Evolutionary conservation across 1,140 invertebrate genomes (phyloP), one percentile per base, ranked within the genome.

Genomic region (Drosophila obscura): DNA sequence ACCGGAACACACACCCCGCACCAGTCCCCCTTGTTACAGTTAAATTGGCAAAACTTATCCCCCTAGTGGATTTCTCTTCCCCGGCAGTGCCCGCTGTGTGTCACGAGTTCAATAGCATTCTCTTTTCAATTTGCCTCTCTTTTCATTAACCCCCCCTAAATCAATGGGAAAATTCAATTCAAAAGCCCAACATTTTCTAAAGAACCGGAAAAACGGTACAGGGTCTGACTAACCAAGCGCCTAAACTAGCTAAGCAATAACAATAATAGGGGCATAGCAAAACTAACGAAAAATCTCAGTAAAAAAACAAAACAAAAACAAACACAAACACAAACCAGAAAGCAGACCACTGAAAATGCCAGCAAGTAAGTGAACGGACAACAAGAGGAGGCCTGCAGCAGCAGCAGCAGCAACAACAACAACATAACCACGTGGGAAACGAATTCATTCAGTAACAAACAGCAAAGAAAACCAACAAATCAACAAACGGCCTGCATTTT

Each of bases 381-480:
- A 39, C 60, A 44, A 39, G 11, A 31, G 31, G 31, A 31, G 52
- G 28, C 52, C 57, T 51, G 31, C 44, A 28, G 15, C 50, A 52
- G 28, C 24, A 66, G 35, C 50, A 55, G 24, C 28, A 52, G 28
- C 24, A 65, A 26, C 50, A 55, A 19, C 28, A 41, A 56, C 46
- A 52, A 52, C 66, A 61, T 52, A 43, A 65, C 59, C 76, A 83
- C 80, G 81, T 84, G 81, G 79, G 77, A 84, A 84, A 73, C 65
- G 26, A 72, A 76, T 80, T 66, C 66, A 72, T 64, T 73, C 61
- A 61, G 52, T 65, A 31, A 46, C 59, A 46, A 45, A 55, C 11
- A 53, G 55, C 22, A 52, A 61, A 66, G 6, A 46, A 53, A 52
- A 57, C 13, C 56, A 74, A 63, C 73, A 51, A 68, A 62, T 67